Percentiles rank a stretch among this genome's conserved stretches.
phyloP scores from a whole-genome alignment of 2,888 invertebrate species.

The Eumerus sabulonum region DNA sequence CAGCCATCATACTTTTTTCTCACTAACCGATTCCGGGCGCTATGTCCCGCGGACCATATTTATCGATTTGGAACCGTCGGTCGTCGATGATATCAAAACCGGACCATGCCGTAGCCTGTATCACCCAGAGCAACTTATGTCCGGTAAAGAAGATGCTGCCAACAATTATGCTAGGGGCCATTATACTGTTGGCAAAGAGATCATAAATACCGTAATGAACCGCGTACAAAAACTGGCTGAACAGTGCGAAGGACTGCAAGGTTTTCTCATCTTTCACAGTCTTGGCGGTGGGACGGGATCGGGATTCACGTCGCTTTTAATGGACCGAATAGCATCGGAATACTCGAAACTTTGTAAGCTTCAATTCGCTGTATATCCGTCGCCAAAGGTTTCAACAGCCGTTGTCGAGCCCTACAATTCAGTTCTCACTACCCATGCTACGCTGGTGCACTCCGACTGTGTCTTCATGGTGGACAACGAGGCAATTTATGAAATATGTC shows the following conservation, averaged over 20 bases:
- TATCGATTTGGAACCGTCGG: slow-evolving; percentile 76
- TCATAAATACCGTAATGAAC: slow-evolving; percentile 86
- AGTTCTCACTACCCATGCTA: slow-evolving; percentile 93
- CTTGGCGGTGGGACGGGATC: slow-evolving; percentile 93
- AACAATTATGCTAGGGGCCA: slow-evolving; percentile 95
- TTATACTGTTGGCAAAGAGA: slow-evolving; percentile 91
- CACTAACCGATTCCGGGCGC: slow-evolving; percentile 92
- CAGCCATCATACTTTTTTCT: slow-evolving; percentile 87
- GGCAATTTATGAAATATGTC: slow-evolving; percentile 96
- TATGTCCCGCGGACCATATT: slow-evolving; percentile 89
- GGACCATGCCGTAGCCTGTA: slow-evolving; percentile 73
- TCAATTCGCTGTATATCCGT: slow-evolving; percentile 94
- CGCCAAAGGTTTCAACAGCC: slow-evolving; percentile 93
- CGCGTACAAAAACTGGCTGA: slow-evolving; percentile 90
- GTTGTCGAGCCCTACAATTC: slow-evolving; percentile 98
- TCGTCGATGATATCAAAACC: slow-evolving; percentile 76
- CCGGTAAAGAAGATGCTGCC: slow-evolving; percentile 93
- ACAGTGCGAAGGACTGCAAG: slow-evolving; percentile 89
- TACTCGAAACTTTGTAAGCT: slow-evolving; percentile 93
- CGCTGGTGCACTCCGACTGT: slow-evolving; percentile 92
- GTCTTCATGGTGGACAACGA: slow-evolving; percentile 97
- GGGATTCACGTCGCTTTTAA: slow-evolving; percentile 92
- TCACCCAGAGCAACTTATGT: slow-evolving; percentile 89
- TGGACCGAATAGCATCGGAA: slow-evolving; percentile 91
- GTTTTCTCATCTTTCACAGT: slow-evolving; percentile 94